Evolutionary conservation across 2,888 invertebrate species (phyloP).

Genomic region (Furcula furcula): DNA sequence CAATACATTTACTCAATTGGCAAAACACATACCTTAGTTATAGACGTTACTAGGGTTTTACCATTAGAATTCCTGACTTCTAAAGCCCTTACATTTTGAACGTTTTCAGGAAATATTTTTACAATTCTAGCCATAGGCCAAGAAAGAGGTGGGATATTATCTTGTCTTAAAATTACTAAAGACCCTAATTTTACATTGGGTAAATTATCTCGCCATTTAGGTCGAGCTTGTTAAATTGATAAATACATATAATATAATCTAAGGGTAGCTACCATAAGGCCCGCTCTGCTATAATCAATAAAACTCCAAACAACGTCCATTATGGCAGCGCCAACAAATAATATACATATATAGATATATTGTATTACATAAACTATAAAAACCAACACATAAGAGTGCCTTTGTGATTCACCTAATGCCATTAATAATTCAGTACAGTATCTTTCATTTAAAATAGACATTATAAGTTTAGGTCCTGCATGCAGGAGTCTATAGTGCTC

Average conservation of each 20-base stretch:
- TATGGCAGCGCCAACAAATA: too few relatives aligned
- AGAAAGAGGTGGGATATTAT: slow-evolving; percentile 4
- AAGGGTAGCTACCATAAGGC: too few relatives aligned
- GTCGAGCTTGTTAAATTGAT: slow-evolving; percentile 6
- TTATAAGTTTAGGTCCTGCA: not conserved
- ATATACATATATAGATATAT: not conserved
- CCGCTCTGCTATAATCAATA: too few relatives aligned
- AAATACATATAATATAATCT: too few relatives aligned
- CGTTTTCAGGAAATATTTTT: slow-evolving; percentile 9
- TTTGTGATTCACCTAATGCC: not conserved
- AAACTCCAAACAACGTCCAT: too few relatives aligned
- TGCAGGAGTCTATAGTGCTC: not conserved
- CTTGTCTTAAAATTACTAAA: slow-evolving; percentile 11
- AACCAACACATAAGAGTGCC: too few relatives aligned
- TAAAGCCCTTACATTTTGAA: slow-evolving; percentile 9
- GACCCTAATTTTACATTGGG: slow-evolving; percentile 6
- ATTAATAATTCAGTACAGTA: not conserved
- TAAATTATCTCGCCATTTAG: slow-evolving; percentile 5
- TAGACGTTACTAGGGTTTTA: too few relatives aligned
- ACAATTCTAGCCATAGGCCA: slow-evolving; percentile 15
- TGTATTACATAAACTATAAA: too few relatives aligned
- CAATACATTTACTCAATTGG: too few relatives aligned
- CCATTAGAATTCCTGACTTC: too few relatives aligned
- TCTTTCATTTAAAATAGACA: not conserved
- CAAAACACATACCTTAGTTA: too few relatives aligned